phyloP scores from a whole-genome alignment of 1,140 invertebrate genomes.

The Cyrtorhinus lividipennis region DNA sequence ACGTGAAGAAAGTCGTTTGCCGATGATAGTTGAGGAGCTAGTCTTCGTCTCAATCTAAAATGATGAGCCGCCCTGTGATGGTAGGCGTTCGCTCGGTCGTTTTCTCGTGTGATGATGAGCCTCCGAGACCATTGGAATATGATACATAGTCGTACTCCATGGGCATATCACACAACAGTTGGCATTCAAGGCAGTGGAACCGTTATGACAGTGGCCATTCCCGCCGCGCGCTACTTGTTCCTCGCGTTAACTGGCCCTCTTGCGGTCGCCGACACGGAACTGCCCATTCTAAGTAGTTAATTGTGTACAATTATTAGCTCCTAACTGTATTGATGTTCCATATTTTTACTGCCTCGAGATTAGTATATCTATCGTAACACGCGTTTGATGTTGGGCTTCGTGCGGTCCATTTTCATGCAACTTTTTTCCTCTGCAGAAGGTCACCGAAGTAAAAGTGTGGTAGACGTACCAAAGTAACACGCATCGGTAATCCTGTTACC shows the following conservation, averaged over 20 bases:
- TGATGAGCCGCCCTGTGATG: no score
- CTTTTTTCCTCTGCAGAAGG: no score
- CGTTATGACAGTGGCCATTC: conserved; percentile 4
- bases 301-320: conserved; percentile 1
- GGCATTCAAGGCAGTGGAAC: background rate
- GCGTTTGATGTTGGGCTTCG: background rate
- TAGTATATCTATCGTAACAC: background rate
- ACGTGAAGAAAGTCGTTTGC: no score
- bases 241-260: background rate
- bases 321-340: background rate
- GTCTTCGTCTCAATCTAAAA: no score
- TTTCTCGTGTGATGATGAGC: no score
- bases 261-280: conserved; percentile 5
- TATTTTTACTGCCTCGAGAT: background rate
- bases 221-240: conserved; percentile 2
- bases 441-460: no score
- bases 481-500: no score
- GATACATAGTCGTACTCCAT: background rate
- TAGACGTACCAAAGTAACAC: no score
- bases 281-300: conserved; percentile 8
- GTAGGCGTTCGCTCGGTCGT: no score
- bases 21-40: no score
- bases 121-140: background rate
- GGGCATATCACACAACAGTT: conserved; percentile 5
- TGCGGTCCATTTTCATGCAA: no score